Conservation (phyloP, 1,140 invertebrate genomes). For the Pararge aegeria region DNA sequence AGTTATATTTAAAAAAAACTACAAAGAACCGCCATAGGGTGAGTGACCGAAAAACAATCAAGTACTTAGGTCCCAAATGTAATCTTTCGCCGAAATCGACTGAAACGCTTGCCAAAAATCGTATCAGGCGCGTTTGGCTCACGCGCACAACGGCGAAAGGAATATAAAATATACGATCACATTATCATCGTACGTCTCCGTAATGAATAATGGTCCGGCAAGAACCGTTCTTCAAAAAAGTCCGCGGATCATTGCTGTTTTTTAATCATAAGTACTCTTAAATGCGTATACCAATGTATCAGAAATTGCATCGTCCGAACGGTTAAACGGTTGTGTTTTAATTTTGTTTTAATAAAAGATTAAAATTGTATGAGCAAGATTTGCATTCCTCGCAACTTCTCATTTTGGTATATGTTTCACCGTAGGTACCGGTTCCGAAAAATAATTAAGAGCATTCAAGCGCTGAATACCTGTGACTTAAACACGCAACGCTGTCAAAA, state of each 20-base stretch:
- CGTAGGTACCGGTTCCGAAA: conserved; percentile 52
- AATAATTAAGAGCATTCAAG: conserved; percentile 51
- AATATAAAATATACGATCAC: conserved; percentile 59
- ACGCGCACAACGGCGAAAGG: conserved; percentile 39
- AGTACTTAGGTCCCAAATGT: conserved; percentile 70
- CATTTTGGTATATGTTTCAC: background rate
- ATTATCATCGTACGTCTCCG: conserved; percentile 59
- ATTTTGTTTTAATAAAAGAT: conserved; percentile 26
- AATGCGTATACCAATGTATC: conserved; percentile 22
- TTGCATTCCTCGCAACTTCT: conserved; percentile 2
- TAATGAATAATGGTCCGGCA: conserved; percentile 54
- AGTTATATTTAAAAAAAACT: conserved; percentile 53
- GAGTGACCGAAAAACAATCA: conserved; percentile 73
- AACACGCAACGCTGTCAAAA: conserved; percentile 38
- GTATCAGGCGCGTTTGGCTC: conserved; percentile 37
- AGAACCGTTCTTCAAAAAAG: conserved; percentile 12
- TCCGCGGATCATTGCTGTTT: conserved; percentile 41
- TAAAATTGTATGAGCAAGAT: conserved; percentile 28
- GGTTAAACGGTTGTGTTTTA: background rate
- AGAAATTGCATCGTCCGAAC: conserved; percentile 33
- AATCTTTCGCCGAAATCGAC: conserved; percentile 70
- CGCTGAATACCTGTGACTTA: conserved; percentile 31
- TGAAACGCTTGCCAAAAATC: conserved; percentile 68
- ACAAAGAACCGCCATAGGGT: conserved; percentile 52
- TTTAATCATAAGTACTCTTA: conserved; percentile 41